Percentiles rank a stretch among this genome's conserved stretches.
Conservation (phyloP, 2,113 vertebrate species). For the Mesembrinibis cayennensis region DNA sequence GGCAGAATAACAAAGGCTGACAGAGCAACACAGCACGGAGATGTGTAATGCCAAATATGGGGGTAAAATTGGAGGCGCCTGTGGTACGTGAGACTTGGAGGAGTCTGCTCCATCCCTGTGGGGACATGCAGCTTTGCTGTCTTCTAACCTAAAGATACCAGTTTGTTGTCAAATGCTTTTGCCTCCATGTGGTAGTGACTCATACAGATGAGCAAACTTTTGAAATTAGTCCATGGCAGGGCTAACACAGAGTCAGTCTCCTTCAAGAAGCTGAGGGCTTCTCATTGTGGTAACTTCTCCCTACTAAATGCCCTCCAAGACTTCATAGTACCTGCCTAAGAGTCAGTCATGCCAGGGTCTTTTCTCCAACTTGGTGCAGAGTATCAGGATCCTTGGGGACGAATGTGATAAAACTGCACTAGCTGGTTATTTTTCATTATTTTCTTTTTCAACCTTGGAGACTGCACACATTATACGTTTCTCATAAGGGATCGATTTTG, state of each 20-base stretch:
- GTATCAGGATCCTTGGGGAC: not conserved
- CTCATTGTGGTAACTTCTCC: not conserved
- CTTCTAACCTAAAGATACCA: not conserved
- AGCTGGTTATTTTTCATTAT: not conserved
- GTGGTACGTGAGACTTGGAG: fast-evolving
- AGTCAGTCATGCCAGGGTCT: not conserved
- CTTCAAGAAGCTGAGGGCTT: not conserved
- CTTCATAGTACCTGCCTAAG: not conserved
- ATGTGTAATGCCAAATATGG: not conserved
- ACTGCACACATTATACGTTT: not conserved
- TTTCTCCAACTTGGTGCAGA: not conserved
- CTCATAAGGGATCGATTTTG: conserved; percentile 8
- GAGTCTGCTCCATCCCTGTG: not conserved
- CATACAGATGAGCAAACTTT: not conserved
- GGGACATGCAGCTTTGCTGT: not conserved
- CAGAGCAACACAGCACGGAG: fast-evolving
- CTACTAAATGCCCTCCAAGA: not conserved
- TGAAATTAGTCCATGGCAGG: not conserved
- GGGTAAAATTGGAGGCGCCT: not conserved
- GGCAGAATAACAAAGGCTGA: not conserved
- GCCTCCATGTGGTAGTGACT: fast-evolving
- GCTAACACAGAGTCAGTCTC: fast-evolving
- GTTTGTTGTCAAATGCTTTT: not conserved
- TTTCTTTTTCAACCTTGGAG: not conserved
- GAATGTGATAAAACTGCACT: not conserved